Evolutionary conservation across 92 coral and sea anemone genomes (phyloP), one percentile per base, ranked within the genome.

Genomic region (Porites cylindrica): DNA sequence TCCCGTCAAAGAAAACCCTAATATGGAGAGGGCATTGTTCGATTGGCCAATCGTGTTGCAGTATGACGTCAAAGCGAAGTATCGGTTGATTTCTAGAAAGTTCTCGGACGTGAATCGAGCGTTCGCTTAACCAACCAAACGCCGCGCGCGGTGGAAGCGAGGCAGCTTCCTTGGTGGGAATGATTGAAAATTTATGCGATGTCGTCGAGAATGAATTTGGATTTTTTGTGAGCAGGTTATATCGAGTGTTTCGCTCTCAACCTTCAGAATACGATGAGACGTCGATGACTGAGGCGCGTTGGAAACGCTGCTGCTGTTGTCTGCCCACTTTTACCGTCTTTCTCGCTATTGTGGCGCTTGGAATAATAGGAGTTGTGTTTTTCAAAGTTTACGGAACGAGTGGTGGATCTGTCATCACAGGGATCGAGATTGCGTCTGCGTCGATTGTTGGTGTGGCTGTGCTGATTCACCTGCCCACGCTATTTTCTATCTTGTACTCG

Each of bases 261-360:
- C 87, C 92, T 43, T 84, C 96, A 0, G 99, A 97, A 43, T 97
- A 92, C 83, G 95, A 85, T 19, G 98, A 94, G 51, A 71, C 85
- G 54, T 81, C 84, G 38, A 86, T 86, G 92, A 86, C 88, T 1
- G 94, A 93, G 51, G 96, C 98, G 73, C 97, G 95, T 20, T 95
- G 96, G 95, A 97, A 97, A 78, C 98, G 98, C 16, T 97, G 99
- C 61, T 97, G 99, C 79, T 97, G 99, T 79, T 97, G 99, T 50
- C 75, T 97, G 51, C 99, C 99, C 50, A 95, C 96, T 50, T 88
- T 97, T 70, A 86, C 89, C 12, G 85, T 97, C 60, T 97, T 97
- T 70, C 85, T 97, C 24, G 93, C 92, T 24, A 94, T 97, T 38
- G 70, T 97, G 54, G 82, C 86, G 58, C 91, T 96, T 23, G 99